These are phyloP conservation scores for Perognathus longimembris DNA, from an alignment of 2,113 vertebrate species.

Conservation along the genomic window DNA sequence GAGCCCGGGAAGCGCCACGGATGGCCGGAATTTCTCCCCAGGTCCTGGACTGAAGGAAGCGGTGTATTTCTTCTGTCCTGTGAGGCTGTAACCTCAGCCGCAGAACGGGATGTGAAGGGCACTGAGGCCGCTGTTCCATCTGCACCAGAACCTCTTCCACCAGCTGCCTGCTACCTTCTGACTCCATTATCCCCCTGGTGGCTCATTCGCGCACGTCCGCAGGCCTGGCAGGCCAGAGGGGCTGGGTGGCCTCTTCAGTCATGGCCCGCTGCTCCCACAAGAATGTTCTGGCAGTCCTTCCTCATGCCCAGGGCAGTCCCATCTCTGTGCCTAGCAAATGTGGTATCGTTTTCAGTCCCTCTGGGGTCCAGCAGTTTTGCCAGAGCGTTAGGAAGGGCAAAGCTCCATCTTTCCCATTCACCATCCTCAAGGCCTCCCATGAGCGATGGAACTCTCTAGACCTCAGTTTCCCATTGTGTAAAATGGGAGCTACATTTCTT, in stretches of 20 bases:
- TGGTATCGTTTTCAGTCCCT: neutral
- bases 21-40: conserved; percentile 72
- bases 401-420: neutral
- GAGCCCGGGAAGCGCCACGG: conserved; percentile 42
- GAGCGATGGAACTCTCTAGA: neutral
- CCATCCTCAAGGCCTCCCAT: neutral
- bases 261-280: conserved; percentile 61
- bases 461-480: neutral
- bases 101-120: conserved; percentile 68
- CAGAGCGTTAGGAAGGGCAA: neutral
- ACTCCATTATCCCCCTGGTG: conserved; percentile 81
- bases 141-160: conserved; percentile 80
- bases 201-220: conserved; percentile 72
- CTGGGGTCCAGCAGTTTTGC: neutral
- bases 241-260: conserved; percentile 75
- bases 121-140: conserved; percentile 72
- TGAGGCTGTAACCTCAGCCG: conserved; percentile 73
- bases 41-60: conserved; percentile 75
- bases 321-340: neutral
- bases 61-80: conserved; percentile 72
- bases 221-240: conserved; percentile 65
- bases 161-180: conserved; percentile 84
- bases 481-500: neutral
- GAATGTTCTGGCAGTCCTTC: neutral
- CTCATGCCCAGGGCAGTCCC: neutral